These are phyloP conservation scores for Rhinolophus sinicus DNA, from an alignment of 2,113 vertebrate species.

Conservation along the genomic window DNA sequence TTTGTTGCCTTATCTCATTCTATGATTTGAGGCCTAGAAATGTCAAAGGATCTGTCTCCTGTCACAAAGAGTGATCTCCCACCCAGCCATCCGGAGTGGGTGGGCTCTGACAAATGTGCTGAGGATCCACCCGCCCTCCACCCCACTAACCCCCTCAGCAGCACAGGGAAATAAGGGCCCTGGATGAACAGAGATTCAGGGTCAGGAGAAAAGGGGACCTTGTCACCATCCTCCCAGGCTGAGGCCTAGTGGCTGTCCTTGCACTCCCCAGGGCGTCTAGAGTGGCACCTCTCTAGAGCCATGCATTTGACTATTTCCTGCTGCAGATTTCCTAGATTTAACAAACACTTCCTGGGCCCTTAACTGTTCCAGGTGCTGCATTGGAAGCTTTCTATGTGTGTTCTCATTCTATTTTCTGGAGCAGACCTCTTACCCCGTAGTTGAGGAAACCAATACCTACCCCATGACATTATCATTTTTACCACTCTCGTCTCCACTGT, in stretches of 20 bases:
- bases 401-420: not conserved
- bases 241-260: not conserved
- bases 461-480: not conserved
- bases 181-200: not conserved
- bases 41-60: not conserved
- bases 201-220: not conserved
- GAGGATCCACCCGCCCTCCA: no score
- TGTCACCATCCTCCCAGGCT: not conserved
- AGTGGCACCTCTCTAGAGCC: not conserved
- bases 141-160: not conserved
- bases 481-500: not conserved
- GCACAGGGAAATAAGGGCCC: not conserved
- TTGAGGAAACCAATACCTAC: not conserved
- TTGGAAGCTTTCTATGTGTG: not conserved
- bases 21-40: not conserved
- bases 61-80: not conserved
- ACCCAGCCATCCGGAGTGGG: not conserved
- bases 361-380: not conserved
- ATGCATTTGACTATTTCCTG: not conserved
- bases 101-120: not conserved
- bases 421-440: not conserved
- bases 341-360: not conserved
- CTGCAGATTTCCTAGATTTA: not conserved
- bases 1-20: not conserved
- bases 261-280: not conserved